Base-by-base conservation (phyloP, 2,888 invertebrate genomes). In the Ophonus ardosiacus region DNA sequence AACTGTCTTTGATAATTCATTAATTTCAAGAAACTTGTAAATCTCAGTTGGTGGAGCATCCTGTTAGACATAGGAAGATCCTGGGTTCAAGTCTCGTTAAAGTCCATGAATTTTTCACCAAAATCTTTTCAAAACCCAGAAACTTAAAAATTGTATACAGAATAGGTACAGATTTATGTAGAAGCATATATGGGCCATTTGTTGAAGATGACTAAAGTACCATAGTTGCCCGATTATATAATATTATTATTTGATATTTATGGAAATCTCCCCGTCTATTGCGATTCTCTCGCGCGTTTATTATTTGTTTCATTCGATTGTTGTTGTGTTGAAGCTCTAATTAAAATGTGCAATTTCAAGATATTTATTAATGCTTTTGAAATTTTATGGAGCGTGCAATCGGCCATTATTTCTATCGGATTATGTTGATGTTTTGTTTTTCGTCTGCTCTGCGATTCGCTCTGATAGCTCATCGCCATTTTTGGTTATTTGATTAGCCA, bases 361-460 rank as follows among this genome's bases (percentile, higher is more conserved):
- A 84, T 84, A 84, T 84, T 84, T 84, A 84, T 84, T 78, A 84
- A 84, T 84, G 84, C 84, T 84, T 84, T 84, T 84, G 84, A 84
- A 78, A 84, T 76, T 84, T 84, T 84, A 84, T 84, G 84, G 76
- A 84, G 78, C 84, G 84, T 78, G 43, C 83, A 18, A 84, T 84
- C 84, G 78, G 78, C 84, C 84, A 84, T 84, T 84, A 84, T 78
- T 78, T 78, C 65, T 61, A 84, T n/a, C 57, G 85, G 85, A 84
- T 84, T 84, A 84, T 84, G 84, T 84, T 84, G 84, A 76, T 84
- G 84, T 84, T 84, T 31, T 78, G 56, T 57, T 57, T 7, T 78
- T 59, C 38, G 24, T 78, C 74, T 74, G 7, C 43, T 10, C 21
- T 51, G 74, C 21, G 74, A 51, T 74, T 43, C 74, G 56, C 43